These are phyloP conservation scores for Lamprotornis superbus DNA, from an alignment of 2,113 vertebrate genomes.

Conservation along the genomic window DNA sequence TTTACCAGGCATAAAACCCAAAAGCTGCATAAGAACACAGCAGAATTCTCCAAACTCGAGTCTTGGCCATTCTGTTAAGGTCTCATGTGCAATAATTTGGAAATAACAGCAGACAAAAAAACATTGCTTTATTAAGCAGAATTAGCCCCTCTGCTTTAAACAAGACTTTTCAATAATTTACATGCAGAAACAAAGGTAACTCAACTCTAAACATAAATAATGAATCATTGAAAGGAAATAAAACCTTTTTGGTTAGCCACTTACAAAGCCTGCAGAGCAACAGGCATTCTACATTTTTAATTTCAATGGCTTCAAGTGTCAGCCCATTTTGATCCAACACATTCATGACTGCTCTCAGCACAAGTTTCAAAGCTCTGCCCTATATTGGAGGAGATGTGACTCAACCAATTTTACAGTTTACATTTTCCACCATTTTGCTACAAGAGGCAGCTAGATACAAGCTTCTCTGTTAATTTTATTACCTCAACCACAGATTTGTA, in stretches of 20 bases:
- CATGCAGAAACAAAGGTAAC: background rate
- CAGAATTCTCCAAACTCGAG: background rate
- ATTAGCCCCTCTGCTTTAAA: background rate
- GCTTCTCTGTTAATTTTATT: background rate
- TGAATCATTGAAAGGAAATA: conserved; percentile 9
- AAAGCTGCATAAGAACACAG: background rate
- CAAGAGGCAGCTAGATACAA: background rate
- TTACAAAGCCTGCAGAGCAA: background rate
- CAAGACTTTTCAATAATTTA: conserved; percentile 20
- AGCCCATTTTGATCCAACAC: background rate
- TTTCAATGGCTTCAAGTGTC: background rate
- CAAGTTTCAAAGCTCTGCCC: background rate
- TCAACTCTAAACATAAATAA: conserved; percentile 43
- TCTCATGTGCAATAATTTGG: background rate
- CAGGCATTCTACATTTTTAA: background rate
- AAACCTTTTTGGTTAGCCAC: background rate
- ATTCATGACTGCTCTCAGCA: background rate
- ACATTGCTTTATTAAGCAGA: background rate
- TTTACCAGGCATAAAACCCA: background rate
- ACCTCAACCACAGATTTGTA: background rate
- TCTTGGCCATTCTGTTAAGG: background rate
- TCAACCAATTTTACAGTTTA: background rate
- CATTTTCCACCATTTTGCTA: background rate
- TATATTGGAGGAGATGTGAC: rapidly evolving
- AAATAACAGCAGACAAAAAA: background rate